phyloP scores from a whole-genome alignment of 1,140 invertebrate species.

The Tyrophagus putrescentiae region DNA sequence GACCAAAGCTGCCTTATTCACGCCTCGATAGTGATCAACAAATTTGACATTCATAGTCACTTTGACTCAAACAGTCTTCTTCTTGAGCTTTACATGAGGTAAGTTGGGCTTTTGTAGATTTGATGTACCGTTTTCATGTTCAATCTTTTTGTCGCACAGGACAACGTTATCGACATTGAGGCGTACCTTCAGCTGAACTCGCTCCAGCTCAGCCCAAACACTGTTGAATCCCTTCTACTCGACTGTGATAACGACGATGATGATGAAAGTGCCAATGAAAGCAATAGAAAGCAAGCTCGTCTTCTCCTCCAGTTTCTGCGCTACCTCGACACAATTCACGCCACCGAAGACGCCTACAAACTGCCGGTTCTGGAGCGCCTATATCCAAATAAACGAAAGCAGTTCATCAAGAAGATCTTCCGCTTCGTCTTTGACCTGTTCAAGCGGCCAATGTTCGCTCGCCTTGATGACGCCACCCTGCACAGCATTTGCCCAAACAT shows the following conservation, averaged over 20 bases:
- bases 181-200: not conserved
- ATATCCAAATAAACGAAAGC: not conserved
- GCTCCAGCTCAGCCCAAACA: not conserved
- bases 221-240: not conserved
- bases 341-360: not conserved
- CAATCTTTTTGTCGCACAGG: too few species aligned
- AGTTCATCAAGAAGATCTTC: not conserved
- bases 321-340: not conserved
- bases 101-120: not conserved
- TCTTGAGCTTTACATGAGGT: not conserved
- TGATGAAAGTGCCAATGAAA: not conserved
- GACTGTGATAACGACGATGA: not conserved
- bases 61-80: slow-evolving; percentile 4
- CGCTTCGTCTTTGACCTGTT: not conserved
- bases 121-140: too few species aligned
- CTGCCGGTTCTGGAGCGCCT: not conserved
- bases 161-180: not conserved
- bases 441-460: not conserved
- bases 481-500: slow-evolving; percentile 2
- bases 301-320: not conserved
- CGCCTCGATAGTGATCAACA: not conserved
- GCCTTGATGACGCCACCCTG: not conserved
- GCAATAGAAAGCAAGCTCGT: not conserved
- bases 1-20: not conserved
- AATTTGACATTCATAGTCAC: not conserved